phyloP scores from a whole-genome alignment of 2,888 invertebrate species.

The Xiphydria camelus region DNA sequence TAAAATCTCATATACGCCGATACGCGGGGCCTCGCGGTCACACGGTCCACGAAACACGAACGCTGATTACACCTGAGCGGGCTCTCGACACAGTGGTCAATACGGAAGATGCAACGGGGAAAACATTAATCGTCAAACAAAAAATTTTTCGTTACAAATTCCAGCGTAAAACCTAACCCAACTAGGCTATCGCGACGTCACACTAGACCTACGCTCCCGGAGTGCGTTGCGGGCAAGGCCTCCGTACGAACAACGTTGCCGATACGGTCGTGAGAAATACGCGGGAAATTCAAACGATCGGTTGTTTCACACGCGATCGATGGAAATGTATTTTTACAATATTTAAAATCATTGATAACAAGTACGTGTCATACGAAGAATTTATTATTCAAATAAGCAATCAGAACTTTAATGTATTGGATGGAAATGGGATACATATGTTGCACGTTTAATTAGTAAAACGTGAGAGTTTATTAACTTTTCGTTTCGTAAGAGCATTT shows the following conservation, averaged over 20 bases:
- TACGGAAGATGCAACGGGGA: constrained; percentile 61
- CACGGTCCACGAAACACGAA: constrained; percentile 35
- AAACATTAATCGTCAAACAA: constrained; percentile 67
- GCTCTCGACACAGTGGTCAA: constrained; percentile 62
- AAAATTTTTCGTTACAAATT: constrained; percentile 69
- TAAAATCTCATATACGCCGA: constrained; percentile 57
- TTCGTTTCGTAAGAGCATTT: no score
- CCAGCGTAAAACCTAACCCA: constrained; percentile 73
- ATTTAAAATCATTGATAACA: no score
- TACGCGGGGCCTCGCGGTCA: constrained; percentile 49
- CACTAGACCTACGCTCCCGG: constrained; percentile 43
- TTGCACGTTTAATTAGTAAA: no score
- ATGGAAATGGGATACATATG: no score
- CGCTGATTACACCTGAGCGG: constrained; percentile 29
- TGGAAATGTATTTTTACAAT: no score
- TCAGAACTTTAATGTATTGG: no score
- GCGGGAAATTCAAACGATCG: not conserved
- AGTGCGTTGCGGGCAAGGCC: constrained; percentile 21
- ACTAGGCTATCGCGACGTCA: constrained; percentile 65
- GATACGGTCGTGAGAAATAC: not conserved
- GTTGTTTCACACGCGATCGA: no score
- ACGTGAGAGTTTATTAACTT: no score
- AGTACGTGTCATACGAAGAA: no score
- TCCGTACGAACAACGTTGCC: not conserved
- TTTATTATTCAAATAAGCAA: no score